Base-by-base conservation (phyloP, 2,113 vertebrate genomes). In the Dendrocopos noguchii region DNA sequence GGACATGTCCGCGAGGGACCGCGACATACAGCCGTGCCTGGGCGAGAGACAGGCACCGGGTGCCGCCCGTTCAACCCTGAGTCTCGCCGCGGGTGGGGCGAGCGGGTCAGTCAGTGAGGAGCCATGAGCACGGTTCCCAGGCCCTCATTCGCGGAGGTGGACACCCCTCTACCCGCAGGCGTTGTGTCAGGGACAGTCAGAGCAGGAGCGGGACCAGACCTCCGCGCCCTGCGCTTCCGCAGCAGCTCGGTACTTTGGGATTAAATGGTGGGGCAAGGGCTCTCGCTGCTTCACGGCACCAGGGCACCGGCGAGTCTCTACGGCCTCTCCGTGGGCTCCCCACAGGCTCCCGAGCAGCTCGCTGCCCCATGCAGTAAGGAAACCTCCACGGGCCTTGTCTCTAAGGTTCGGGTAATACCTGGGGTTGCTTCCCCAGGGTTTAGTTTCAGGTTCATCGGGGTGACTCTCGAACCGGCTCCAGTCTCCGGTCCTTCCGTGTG, bases 371-470 rank as follows among this genome's bases (percentile, higher is more conserved):
- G 9, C 29, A 6, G 31, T 1, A 21, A 13, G 46, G 34, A 6
- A 57, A 47, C 15, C 56, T 75, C 72, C 34, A 6, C 80, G 22
- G 76, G 87, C 72, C 67, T 53, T 5, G n/a, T 18, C 27, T 17
- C 0, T 15, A 1, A 13, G 24, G 19, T 53, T 21, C 4, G 47
- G 17, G 29, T 47, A 5, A 6, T 0, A 42, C 34, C 39, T 5
- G 39, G 39, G 39, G 39, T 39, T 39, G 12, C 39, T 39, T 39
- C 39, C 39, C 12, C 42, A 2, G 53, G 7, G 29, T 7, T 8
- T n/a, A 9, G 11, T n/a, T 66, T 15, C 33, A 27, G 7, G 53
- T 50, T 10, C 68, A 15, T 29, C 15, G 10, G 34, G 3, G 27
- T 13, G n/a, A 19, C 44, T 29, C 33, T 56, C 55, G 7, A 46